These are phyloP conservation scores for Garrulus glandarius DNA, from an alignment of 2,797 vertebrate species.

Conservation along the genomic window DNA sequence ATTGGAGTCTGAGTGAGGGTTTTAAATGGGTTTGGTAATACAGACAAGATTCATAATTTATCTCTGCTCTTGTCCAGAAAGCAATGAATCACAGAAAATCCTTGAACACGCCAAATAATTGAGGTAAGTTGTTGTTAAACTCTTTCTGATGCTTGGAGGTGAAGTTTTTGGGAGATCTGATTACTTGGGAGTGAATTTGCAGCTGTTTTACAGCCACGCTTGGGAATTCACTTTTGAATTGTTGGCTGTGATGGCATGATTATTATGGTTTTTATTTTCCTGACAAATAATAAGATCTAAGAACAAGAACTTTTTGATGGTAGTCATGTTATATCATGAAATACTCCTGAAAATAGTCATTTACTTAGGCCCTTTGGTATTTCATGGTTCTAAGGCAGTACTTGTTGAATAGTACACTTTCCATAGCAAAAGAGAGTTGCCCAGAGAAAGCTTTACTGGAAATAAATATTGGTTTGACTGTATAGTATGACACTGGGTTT, in stretches of 20 bases:
- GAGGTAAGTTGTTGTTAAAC: conserved; percentile 55
- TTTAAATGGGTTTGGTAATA: conserved; percentile 26
- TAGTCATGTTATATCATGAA: neutral
- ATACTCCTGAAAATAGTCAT: neutral
- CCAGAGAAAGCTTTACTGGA: neutral
- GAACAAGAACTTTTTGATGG: neutral
- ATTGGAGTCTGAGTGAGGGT: neutral
- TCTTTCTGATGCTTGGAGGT: neutral
- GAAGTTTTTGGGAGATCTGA: neutral
- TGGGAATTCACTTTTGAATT: neutral
- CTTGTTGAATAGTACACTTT: neutral
- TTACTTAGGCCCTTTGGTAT: neutral
- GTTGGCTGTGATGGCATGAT: neutral
- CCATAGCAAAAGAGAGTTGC: neutral
- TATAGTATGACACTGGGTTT: neutral
- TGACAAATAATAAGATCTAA: neutral
- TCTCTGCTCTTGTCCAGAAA: neutral
- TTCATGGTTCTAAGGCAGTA: neutral
- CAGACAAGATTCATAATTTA: neutral
- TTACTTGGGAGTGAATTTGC: neutral
- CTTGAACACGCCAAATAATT: neutral
- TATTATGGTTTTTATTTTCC: neutral
- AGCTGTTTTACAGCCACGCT: neutral
- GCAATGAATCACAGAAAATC: neutral
- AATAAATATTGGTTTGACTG: neutral